Evolutionary conservation across 2,113 vertebrate species (phyloP).

Genomic region (Passerina amoena): DNA sequence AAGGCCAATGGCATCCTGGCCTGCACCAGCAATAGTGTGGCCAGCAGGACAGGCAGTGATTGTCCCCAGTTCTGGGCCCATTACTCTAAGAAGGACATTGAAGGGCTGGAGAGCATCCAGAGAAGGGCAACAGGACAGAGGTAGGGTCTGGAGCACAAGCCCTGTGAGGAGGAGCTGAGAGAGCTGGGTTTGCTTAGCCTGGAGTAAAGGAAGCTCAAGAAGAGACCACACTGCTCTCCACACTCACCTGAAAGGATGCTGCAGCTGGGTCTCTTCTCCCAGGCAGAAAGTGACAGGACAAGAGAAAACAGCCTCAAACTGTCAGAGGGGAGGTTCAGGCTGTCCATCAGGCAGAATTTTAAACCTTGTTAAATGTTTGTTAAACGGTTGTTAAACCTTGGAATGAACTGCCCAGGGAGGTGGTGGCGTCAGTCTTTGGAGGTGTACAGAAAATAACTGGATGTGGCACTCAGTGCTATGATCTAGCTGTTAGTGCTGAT

Average conservation of each 20-base stretch:
- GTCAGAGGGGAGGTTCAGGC: not conserved
- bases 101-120: rapidly evolving
- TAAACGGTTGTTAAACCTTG: not conserved
- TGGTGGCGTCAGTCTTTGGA: not conserved
- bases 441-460: not conserved
- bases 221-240: not conserved
- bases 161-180: not conserved
- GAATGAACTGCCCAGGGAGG: not conserved
- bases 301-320: not conserved
- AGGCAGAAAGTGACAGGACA: not conserved
- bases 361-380: no score
- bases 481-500: not conserved
- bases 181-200: not conserved
- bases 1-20: not conserved
- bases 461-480: not conserved
- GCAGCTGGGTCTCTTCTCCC: not conserved
- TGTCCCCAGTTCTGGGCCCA: not conserved
- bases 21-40: not conserved
- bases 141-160: not conserved
- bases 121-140: not conserved
- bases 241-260: not conserved
- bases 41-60: not conserved
- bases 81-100: not conserved
- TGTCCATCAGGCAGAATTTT: not conserved
- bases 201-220: not conserved